Evolutionary conservation across 2,797 vertebrate species (phyloP), one percentile per base, ranked within the genome.

Genomic region (Eulemur albifrons): DNA sequence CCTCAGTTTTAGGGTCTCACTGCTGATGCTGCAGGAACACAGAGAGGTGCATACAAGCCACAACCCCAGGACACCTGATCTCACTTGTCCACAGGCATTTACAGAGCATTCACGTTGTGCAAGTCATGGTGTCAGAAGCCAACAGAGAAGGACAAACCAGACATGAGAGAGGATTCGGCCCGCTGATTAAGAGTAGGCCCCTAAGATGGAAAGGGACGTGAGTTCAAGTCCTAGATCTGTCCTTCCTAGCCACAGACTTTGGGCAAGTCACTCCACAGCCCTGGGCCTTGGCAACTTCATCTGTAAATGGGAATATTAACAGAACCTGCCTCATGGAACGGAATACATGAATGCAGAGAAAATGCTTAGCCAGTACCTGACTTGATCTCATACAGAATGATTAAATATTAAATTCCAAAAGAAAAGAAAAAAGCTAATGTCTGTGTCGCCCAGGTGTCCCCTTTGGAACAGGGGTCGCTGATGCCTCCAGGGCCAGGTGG

Each of bases 321-420:
- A 21, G 48, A 86, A 50, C 2, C 0, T 35, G 65, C n/a, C 27
- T 82, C 12, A 1, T 27, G 50, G 12, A 87, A 88, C 69, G 15
- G 50, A 97, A 93, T 76, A 70, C 75, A 94, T 65, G 50, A 59
- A 90, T n/a, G 1, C 18, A 76, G 35, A 27, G 11, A 83, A 93
- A 80, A 35, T 67, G 6, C 45, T 77, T 18, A 90, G 72, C 61
- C 2, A 43, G 45, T 21, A 23, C 7, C 30, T 92, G 43, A 52
- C 12, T 54, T 77, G 18, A 70, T 85, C 69, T 82, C 86, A 23
- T 9, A 84, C 94, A 86, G 32, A 88, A 75, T 43, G 54, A 93
- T 85, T 70, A 67, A 82, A 73, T 8, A 77, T n/a, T 89, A 80
- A 80, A 80, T 54, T 83, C n/a, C 30, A 65, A 93, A 83, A 87